These are phyloP conservation scores for Crioceris asparagi DNA, from an alignment of 2,888 invertebrate species.

Conservation along the genomic window DNA sequence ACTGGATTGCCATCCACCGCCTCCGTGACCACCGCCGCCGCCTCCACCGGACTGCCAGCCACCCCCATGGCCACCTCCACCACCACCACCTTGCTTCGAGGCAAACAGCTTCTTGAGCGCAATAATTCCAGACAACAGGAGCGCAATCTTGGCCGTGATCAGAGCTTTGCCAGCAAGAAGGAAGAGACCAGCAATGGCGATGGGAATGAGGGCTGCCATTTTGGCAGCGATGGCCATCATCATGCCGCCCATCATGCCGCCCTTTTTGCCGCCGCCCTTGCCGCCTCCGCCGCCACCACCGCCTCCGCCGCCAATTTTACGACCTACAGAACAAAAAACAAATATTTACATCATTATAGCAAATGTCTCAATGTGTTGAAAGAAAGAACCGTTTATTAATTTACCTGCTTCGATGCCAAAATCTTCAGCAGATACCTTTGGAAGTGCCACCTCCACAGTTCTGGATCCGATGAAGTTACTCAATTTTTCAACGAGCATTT, in stretches of 20 bases:
- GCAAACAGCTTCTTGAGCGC: conserved; percentile 70
- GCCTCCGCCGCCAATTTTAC: too few species aligned
- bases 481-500: conserved; percentile 59
- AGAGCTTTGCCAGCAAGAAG: conserved; percentile 77
- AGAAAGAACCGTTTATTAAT: too few species aligned
- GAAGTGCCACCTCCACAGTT: conserved; percentile 65
- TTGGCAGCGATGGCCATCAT: conserved; percentile 82
- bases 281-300: conserved; percentile 43
- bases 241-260: conserved; percentile 87
- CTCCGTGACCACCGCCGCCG: conserved; percentile 37
- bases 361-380: too few species aligned
- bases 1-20: conserved; percentile 41
- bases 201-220: conserved; percentile 68
- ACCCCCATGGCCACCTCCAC: conserved; percentile 31
- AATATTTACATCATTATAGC: too few species aligned
- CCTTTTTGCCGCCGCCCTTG: conserved; percentile 50
- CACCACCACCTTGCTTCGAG: conserved; percentile 49
- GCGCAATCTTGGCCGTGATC: conserved; percentile 67
- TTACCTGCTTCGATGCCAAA: too few species aligned
- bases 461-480: conserved; percentile 63
- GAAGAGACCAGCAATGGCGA: conserved; percentile 72
- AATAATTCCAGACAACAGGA: conserved; percentile 70
- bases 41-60: conserved; percentile 40
- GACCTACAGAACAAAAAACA: conserved; percentile 19
- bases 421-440: conserved; percentile 50